Percentiles rank a stretch among this genome's conserved stretches.
phyloP scores from a whole-genome alignment of 2,888 invertebrate species.

The Rhynchonema sp. region DNA sequence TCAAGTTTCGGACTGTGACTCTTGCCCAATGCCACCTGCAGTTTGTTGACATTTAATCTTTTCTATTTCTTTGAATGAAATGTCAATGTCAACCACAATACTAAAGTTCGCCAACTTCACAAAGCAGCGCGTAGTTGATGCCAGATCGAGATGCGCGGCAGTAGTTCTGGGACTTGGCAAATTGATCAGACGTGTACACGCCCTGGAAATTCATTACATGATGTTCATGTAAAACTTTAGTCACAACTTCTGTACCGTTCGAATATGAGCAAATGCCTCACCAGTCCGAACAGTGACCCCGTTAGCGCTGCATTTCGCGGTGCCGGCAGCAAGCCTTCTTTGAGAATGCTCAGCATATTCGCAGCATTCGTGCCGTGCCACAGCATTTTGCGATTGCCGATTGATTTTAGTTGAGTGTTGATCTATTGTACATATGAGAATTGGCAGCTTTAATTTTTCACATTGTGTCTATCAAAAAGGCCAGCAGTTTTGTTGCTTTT shows the following conservation, averaged over 20 bases:
- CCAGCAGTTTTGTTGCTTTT: too few species aligned
- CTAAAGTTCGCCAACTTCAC: conserved; percentile 31
- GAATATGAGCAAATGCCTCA: conserved; percentile 10
- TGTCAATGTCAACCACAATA: too few species aligned
- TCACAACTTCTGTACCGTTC: too few species aligned
- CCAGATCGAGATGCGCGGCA: conserved; percentile 25
- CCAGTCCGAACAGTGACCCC: conserved; percentile 33
- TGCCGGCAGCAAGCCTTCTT: conserved; percentile 33
- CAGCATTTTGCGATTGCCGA: conserved; percentile 13
- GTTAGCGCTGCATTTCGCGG: conserved; percentile 31
- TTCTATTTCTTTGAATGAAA: too few species aligned
- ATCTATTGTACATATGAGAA: too few species aligned
- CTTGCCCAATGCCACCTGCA: too few species aligned
- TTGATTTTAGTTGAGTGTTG: neutral
- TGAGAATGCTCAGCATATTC: conserved; percentile 36
- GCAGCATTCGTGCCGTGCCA: conserved; percentile 37
- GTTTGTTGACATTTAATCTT: too few species aligned
- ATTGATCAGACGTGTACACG: conserved; percentile 36
- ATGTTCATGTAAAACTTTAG: too few species aligned
- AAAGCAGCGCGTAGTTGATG: conserved; percentile 32
- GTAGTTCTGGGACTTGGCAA: conserved; percentile 33
- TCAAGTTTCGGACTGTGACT: too few species aligned
- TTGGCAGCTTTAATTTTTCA: too few species aligned
- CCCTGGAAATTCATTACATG: conserved; percentile 27
- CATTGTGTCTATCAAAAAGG: too few species aligned